Evolutionary conservation across 30 jellyfish, hydroid and myxozoan species (phyloP), one percentile per base, ranked within the genome.

Genomic region (Morbakka virulenta): DNA sequence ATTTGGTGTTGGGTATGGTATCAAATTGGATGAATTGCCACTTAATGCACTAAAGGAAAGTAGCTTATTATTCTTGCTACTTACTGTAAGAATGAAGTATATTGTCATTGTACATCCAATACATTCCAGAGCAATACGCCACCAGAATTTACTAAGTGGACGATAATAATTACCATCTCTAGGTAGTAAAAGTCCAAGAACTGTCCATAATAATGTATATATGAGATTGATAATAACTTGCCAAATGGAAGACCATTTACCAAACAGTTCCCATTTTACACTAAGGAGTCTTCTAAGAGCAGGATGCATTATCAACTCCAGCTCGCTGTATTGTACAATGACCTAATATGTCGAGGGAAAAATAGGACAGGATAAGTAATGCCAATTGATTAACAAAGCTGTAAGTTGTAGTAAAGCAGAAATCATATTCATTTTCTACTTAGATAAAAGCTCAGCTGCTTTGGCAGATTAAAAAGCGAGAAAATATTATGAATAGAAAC

Each of bases 251-350:
- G 88, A 69, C 85, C 99, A 74, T 69, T 88, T 95, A 0, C 99
- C 99, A 71, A 79, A 93, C 32, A 93, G 52, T 35, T 86, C 95
- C 91, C 96, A 80, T 72, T 93, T 93, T 47, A 88, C 95, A 32
- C 81, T 87, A 6, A 93, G 91, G 12, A 93, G 71, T 47, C 99
- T 50, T 3, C 94, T 95, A 2, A 93, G 87, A 30, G 95, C 99
- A 4, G 99, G 99, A 52, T 93, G 99, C 99, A 93, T 93, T 36
- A 93, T 93, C n/a, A 93, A 79, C 30, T 87, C 88, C 20, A 87
- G 79, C 28, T 93, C 99, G 11, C 92, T 76, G 53, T 93, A 87
- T 50, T 87, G 93, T 0, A 93, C 94, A 24, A 90, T 79, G 33
- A 85, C 98, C 98, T 90, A 62, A 4, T 35, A 51, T n/a, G n/a